Base-by-base conservation (phyloP, 2,797 vertebrate genomes). In the Mionectes olivaceus region DNA sequence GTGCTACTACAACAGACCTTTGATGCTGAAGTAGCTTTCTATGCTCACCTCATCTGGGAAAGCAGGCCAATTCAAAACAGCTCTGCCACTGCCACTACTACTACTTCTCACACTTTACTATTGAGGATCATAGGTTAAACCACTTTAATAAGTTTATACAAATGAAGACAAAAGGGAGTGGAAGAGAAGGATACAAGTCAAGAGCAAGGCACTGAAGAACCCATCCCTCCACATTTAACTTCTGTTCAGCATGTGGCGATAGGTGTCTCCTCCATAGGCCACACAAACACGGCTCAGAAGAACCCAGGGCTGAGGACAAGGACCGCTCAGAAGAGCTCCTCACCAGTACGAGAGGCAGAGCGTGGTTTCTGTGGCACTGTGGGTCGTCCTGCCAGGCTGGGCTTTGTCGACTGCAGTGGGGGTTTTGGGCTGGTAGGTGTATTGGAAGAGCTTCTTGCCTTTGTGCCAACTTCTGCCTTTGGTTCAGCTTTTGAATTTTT, bases 341-440 rank as follows among this genome's bases (percentile, higher is more conserved):
- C 94, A 98, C 98, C 98, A 9, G 98, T 97, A 32, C 97, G 94
- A 22, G 98, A 98, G 89, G 97, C 70, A 23, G 98, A 97, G 64
- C 98, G 97, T 1, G 99, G 99, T 82, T 99, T 99, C 97, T 99
- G 99, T 0, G 98, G 98, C 95, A 99, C 98, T 19, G 97, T 96
- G 52, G 99, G 99, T 35, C 99, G 98, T 52, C 98, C 98, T 37
- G 97, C 97, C 75, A 98, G 97, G 56, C 97, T 95, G 17, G 99
- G 99, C 94, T 99, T 99, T 3, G 98, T 73, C n/a, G 98, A 98
- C 94, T 99, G 99, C 80, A 98, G 97, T 1, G 97, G 98, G 4
- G 99, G 98, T 93, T 99, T 99, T 1, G 99, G 98, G 94, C 98
- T 99, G 13, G 98, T 96, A 0, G 98, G 98, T 21, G 98, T 98